Evolutionary conservation across 2,113 vertebrate species (phyloP), one percentile per base, ranked within the genome.

Genomic region (Origma solitaria): DNA sequence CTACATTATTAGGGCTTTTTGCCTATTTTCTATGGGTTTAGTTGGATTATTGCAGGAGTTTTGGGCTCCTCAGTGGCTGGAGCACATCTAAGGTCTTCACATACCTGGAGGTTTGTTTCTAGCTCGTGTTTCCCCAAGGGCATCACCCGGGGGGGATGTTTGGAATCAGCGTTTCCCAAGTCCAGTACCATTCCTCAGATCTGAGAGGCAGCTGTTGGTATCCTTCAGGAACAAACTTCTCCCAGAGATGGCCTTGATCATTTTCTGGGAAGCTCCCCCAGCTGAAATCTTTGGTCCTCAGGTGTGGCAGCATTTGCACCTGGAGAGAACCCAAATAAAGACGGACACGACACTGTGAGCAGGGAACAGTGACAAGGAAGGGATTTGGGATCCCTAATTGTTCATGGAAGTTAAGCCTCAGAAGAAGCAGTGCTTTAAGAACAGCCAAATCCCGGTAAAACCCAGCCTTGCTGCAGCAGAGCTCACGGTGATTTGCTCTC

Each of bases 321-420:
- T 4, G 28, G 31, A 38, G 40, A 78, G 23, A 20, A 6, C 8
- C 71, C 4, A 31, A 47, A 9, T 2, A 8, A 27, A 64, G 37
- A 15, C 0, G 6, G 35, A 21, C 53, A 7, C 0, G 0, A 14
- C 1, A 2, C 51, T 1, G 6, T 51, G 53, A 37, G 65, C 3
- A 9, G 69, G 66, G 31, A 38, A 15, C 50, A 3, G 18, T 8
- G 25, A 12, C 15, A n/a, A 25, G 53, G 72, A 18, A 8, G 27
- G 24, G 51, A 64, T 81, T 95, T 58, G 45, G 7, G 25, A 50
- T 38, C 62, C 20, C 0, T 7, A 1, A 60, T 8, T 0, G 14
- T 17, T 37, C 30, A 0, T 5, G 13, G 47, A 28, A 19, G 20
- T 53, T 38, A 44, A 76, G 69, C 25, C n/a, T 49, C 12, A 3